Evolutionary conservation across 2,888 invertebrate genomes (phyloP).

Genomic region (Parnassius smintheus): DNA sequence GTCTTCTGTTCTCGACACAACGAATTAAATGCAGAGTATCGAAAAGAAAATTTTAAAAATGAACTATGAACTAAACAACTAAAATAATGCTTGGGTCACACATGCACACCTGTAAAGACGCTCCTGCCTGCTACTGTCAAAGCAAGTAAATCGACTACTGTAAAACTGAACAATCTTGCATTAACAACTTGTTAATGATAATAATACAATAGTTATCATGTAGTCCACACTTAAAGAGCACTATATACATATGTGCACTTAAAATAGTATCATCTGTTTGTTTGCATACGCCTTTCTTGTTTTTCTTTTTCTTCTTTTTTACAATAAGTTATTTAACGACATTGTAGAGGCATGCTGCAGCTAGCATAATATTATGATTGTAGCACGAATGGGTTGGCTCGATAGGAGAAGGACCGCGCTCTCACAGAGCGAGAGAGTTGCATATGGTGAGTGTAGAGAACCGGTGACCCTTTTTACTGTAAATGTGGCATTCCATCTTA

Average conservation of each 20-base stretch:
- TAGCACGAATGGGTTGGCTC: no score
- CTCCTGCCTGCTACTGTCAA: not conserved
- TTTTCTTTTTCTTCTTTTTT: not conserved
- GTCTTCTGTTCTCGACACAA: not conserved
- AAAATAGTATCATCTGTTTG: not conserved
- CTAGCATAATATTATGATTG: no score
- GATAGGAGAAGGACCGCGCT: no score
- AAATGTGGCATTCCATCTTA: no score
- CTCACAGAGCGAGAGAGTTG: no score
- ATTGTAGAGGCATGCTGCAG: no score
- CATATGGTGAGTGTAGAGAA: no score
- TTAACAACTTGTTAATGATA: conserved; percentile 9
- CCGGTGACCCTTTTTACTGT: no score
- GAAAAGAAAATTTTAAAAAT: not conserved
- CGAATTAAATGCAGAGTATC: not conserved
- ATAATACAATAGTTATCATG: conserved; percentile 5
- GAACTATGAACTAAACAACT: no score
- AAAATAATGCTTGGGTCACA: no score
- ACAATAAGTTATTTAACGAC: no score
- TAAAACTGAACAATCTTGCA: not conserved
- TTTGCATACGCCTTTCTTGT: not conserved
- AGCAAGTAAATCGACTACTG: not conserved
- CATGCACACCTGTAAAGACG: no score
- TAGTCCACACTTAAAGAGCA: not conserved
- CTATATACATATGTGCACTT: not conserved